A percentile compares a stretch with the other conserved stretches of the same genome.
These are phyloP conservation scores for Callaeas wilsoni DNA, from an alignment of 2,113 vertebrate species.

Conservation along the genomic window DNA sequence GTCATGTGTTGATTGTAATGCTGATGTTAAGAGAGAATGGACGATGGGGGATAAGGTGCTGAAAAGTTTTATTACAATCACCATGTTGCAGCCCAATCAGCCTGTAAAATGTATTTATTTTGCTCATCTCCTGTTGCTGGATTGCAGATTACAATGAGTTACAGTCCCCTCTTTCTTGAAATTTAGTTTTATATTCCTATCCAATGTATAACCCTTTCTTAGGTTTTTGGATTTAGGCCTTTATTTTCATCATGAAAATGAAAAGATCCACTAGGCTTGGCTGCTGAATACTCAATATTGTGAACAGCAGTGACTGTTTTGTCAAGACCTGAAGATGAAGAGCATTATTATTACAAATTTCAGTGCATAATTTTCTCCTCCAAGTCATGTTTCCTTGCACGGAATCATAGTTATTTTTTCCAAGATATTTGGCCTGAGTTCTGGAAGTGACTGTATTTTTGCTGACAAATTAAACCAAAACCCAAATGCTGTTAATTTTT, in stretches of 20 bases:
- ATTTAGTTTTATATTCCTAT: neutral
- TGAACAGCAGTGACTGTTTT: neutral
- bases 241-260: neutral
- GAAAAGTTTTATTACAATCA: neutral
- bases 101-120: neutral
- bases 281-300: neutral
- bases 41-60: neutral
- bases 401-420: neutral
- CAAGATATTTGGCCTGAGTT: neutral
- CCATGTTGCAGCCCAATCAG: accelerated
- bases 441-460: neutral
- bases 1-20: neutral
- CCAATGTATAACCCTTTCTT: neutral
- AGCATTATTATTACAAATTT: neutral
- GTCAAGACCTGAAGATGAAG: neutral
- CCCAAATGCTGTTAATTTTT: neutral
- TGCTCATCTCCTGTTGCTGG: neutral
- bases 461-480: neutral
- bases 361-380: neutral
- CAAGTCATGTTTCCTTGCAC: neutral
- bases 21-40: neutral
- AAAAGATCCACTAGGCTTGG: neutral
- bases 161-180: neutral
- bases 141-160: neutral
- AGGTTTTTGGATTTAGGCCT: neutral